Conservation (phyloP, 2,797 vertebrate species). For the Danio kyathit region DNA sequence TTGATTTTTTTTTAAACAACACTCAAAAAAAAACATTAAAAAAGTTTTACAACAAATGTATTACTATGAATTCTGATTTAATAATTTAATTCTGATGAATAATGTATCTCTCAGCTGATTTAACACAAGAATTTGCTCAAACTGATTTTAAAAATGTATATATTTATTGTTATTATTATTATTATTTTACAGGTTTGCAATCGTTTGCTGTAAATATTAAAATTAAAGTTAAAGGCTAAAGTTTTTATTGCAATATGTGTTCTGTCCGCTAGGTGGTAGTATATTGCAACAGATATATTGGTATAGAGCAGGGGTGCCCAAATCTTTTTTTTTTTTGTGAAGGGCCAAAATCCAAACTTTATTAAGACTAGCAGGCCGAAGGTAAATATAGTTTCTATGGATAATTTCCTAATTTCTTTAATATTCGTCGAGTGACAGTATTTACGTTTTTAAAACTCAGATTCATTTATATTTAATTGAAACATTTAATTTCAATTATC, state of each 20-base stretch:
- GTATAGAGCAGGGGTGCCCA: too few species aligned
- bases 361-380: too few species aligned
- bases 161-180: too few species aligned
- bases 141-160: not conserved
- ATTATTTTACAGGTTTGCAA: not conserved
- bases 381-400: too few species aligned
- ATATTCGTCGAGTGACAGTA: too few species aligned
- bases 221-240: not conserved
- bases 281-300: not conserved
- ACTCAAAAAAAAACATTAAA: not conserved
- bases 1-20: not conserved
- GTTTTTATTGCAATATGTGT: not conserved
- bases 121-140: not conserved
- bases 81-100: not conserved
- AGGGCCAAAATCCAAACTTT: too few species aligned
- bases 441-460: too few species aligned
- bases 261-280: slow-evolving; percentile 35
- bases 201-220: not conserved
- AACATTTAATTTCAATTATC: too few species aligned
- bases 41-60: too few species aligned
- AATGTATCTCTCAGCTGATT: not conserved
- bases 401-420: too few species aligned
- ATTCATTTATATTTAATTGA: too few species aligned
- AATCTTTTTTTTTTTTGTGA: too few species aligned
- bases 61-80: not conserved